phyloP scores from a whole-genome alignment of 2,888 invertebrate species.

The Pterobdella sp. region DNA sequence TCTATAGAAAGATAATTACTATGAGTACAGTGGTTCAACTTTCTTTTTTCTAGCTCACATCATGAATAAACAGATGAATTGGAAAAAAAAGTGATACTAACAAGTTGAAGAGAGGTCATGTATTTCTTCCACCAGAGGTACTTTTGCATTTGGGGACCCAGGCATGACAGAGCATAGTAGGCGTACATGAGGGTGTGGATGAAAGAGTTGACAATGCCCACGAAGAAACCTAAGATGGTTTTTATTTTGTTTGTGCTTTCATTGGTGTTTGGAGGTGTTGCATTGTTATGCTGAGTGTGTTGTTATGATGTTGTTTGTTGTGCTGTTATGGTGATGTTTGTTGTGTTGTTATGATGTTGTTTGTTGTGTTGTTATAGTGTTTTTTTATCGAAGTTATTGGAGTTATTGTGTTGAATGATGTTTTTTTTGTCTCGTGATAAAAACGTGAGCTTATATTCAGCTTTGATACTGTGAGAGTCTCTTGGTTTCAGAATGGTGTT shows the following conservation, averaged over 20 bases:
- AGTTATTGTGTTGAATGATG: no score
- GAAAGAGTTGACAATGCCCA: constrained; percentile 47
- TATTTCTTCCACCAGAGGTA: constrained; percentile 52
- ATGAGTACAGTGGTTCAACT: not conserved
- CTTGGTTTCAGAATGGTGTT: no score
- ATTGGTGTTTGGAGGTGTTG: no score
- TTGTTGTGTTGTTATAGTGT: not conserved
- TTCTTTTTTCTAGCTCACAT: not conserved
- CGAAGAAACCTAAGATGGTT: constrained; percentile 48
- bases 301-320: not conserved
- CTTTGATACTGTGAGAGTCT: no score
- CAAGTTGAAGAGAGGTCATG: constrained; percentile 49
- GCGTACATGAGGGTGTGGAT: constrained; percentile 50
- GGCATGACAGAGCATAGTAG: constrained; percentile 47
- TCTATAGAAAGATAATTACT: not conserved
- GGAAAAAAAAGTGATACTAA: constrained; percentile 34
- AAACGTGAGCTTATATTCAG: no score
- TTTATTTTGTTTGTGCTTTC: no score
- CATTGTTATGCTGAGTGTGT: no score
- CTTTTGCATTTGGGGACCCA: constrained; percentile 48
- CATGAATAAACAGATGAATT: not conserved
- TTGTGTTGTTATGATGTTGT: not conserved
- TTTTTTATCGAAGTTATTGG: no score
- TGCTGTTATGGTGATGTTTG: not conserved
- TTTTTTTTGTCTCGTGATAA: no score